Percentiles rank a stretch among this genome's conserved stretches.
These are phyloP conservation scores for Ornithoptera alexandrae DNA, from an alignment of 2,888 invertebrate species.

Conservation along the genomic window DNA sequence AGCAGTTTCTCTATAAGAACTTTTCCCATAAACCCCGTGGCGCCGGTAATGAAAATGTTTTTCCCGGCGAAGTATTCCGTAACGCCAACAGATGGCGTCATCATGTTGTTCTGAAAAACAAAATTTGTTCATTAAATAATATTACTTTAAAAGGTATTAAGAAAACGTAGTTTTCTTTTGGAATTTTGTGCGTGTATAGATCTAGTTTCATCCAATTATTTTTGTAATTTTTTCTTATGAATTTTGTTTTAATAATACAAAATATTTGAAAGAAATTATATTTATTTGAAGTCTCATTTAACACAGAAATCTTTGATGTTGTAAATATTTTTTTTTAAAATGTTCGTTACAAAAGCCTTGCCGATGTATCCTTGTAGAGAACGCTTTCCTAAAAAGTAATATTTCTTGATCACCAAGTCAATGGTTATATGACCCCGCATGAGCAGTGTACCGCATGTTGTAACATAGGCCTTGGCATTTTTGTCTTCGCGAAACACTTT, in stretches of 20 bases:
- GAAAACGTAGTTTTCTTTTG: neutral
- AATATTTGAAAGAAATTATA: neutral
- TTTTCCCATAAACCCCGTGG: slow-evolving; percentile 92
- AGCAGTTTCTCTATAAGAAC: slow-evolving; percentile 89
- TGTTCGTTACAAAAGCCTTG: neutral
- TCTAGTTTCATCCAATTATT: neutral
- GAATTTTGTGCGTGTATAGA: neutral
- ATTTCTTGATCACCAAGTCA: slow-evolving; percentile 20
- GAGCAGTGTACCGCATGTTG: slow-evolving; percentile 9
- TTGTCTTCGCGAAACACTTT: slow-evolving; percentile 30
- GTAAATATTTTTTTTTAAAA: neutral
- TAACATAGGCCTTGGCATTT: slow-evolving; percentile 28
- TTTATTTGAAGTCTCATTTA: neutral
- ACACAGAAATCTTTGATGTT: neutral
- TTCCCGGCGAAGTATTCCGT: slow-evolving; percentile 80
- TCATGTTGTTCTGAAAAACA: slow-evolving; percentile 31
- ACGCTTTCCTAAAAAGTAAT: slow-evolving; percentile 15
- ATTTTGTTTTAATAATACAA: neutral
- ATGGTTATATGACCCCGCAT: slow-evolving; percentile 17
- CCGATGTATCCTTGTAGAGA: slow-evolving; percentile 7
- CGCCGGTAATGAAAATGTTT: slow-evolving; percentile 88
- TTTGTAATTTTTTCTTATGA: neutral
- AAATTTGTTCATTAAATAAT: neutral
- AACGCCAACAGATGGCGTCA: slow-evolving; percentile 66
- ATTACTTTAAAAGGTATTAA: neutral